Evolutionary conservation across 2,113 vertebrate genomes (phyloP), one percentile per base, ranked within the genome.

Genomic region (Puntigrus tetrazona): DNA sequence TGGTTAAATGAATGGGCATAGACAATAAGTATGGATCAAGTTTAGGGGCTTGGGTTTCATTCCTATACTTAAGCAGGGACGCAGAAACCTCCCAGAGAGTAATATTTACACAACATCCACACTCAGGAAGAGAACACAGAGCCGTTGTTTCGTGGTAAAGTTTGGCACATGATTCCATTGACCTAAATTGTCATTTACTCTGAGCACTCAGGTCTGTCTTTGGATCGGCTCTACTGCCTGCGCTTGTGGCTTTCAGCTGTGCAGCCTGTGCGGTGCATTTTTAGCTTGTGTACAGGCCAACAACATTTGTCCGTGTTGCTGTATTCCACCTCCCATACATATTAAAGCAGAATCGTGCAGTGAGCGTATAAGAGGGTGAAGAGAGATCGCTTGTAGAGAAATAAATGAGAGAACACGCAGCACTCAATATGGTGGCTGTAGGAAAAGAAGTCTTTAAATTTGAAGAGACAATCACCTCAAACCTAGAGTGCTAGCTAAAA

Each of bases 81-180:
- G 47, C n/a, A 27, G 45, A 29, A 57, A 55, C 47, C 38, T 65
- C 52, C 61, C 22, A 67, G 31, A 74, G 61, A 72, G 57, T 45
- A 61, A 59, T 61, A 43, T 25, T 27, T 63, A 70, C 14, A 47
- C 67, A 78, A 78, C 41, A 57, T 16, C 9, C 50, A 47, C n/a
- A 55, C n/a, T 47, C 36, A n/a, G 61, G 52, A 72, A 52, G 45
- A 61, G 78, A 77, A 84, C 82, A 84, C 50, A 70, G 34, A 22
- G 52, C 36, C 5, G 47, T 85, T 63, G 50, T 84, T 77, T 36
- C 31, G 18, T 67, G 14, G 72, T 72, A 29, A 25, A 36, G 76
- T 78, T 72, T 50, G 38, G 72, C 81, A 80, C 74, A 59, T 70
- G 78, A n/a, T 63, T 87, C 34, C 61, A 25, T 29, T 80, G 52